Base-by-base conservation (phyloP, 2,888 invertebrate species). In the Lysandra coridon region DNA sequence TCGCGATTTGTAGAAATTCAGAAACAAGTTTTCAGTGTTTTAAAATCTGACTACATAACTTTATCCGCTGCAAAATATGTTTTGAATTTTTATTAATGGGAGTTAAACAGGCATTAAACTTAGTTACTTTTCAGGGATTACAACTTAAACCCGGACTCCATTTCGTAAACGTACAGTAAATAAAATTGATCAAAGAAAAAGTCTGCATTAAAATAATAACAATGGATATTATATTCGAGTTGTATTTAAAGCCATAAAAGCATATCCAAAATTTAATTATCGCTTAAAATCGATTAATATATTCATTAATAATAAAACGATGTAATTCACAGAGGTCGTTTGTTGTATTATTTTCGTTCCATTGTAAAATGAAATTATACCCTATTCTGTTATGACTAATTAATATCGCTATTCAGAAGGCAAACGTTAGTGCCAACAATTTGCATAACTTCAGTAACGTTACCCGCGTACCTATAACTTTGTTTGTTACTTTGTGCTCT, bases 351-450 rank as follows among this genome's bases (percentile, higher is more conserved):
- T 76, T 76, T 76, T 53, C 76, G 12, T 14, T 76, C 53, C 17
- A 44, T 53, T 33, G 49, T 76, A 76, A 76, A 75, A 53, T 76
- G 57, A 53, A 53, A 44, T 44, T 44, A 74, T 4, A 33, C 53
- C 37, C 44, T 75, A 53, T 57, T 76, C 17, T 76, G 76, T 76
- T 76, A 76, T 76, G 14, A 76, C 33, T 76, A 53, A 76, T 76
- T 37, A 14, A 37, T 37, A 76, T 4, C 33, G 17, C 69, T 33
- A 37, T 69, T 69, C 17, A 14, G 5, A 69, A 69, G 69, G 69
- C 69, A 69, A 33, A 37, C 69, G 69, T 37, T 17, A 69, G 69
- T 69, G 69, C 69, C 69, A 69, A 69, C 64, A 12, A 69, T 69
- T 69, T 33, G 17, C 14, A 69, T 33, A 14, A 17, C 33, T 14